Percentiles rank a stretch among this genome's conserved stretches.
phyloP scores from a whole-genome alignment of 2,113 vertebrate genomes.

The Albula goreensis region DNA sequence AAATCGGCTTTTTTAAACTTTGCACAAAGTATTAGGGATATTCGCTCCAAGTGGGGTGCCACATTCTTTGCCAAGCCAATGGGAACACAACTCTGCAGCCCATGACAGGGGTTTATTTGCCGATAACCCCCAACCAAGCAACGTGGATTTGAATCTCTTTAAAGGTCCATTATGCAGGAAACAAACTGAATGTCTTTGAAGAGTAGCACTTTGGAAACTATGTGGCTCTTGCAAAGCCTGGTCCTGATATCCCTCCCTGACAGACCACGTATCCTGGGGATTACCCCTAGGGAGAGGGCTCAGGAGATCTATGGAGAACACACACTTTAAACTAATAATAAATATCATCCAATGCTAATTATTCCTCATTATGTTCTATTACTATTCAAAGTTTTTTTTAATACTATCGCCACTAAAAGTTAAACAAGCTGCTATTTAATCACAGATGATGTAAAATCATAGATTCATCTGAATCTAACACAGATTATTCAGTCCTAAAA shows the following conservation, averaged over 20 bases:
- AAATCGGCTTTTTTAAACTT: constrained; percentile 39
- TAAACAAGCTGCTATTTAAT: constrained; percentile 62
- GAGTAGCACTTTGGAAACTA: constrained; percentile 44
- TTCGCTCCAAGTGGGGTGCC: constrained; percentile 17
- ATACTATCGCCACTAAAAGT: not conserved
- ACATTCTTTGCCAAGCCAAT: constrained; percentile 33
- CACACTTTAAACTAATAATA: constrained; percentile 36
- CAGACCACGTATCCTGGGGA: not conserved
- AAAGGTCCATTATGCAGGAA: constrained; percentile 31
- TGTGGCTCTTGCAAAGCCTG: constrained; percentile 43
- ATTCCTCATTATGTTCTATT: constrained; percentile 10
- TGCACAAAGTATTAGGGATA: constrained; percentile 33
- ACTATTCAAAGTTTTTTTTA: too few species aligned
- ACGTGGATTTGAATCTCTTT: constrained; percentile 31
- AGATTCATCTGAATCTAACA: constrained; percentile 62
- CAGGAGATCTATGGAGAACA: constrained; percentile 29
- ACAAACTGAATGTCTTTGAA: constrained; percentile 44
- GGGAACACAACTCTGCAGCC: constrained; percentile 1
- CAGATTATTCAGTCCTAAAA: constrained; percentile 62
- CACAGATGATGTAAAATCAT: constrained; percentile 66
- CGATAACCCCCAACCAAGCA: constrained; percentile 38
- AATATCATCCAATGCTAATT: constrained; percentile 25
- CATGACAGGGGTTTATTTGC: constrained; percentile 31
- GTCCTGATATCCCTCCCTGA: constrained; percentile 9
- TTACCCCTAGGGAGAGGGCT: constrained; percentile 23